Conservation (phyloP, 2,888 invertebrate genomes). For the Trissoscelio sp. region DNA sequence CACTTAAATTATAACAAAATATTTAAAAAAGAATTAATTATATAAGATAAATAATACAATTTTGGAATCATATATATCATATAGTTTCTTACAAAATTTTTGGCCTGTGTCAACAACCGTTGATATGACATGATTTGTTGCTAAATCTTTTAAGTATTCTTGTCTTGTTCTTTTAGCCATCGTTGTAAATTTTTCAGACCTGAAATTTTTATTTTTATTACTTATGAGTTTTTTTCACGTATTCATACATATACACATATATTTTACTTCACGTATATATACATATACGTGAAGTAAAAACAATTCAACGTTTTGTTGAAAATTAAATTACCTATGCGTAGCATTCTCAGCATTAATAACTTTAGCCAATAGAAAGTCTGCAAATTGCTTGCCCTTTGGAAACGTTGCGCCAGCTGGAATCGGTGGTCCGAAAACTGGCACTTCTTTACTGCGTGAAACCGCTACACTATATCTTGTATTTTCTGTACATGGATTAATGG, state of each 20-base stretch:
- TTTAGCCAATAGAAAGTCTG: conserved; percentile 97
- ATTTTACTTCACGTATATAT: not conserved
- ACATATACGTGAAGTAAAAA: not conserved
- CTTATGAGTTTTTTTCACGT: not conserved
- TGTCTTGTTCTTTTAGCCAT: conserved; percentile 98
- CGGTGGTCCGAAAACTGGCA: conserved; percentile 98
- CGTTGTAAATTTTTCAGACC: conserved; percentile 97
- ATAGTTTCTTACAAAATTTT: conserved; percentile 90
- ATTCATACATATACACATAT: not conserved
- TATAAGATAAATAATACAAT: too few species aligned
- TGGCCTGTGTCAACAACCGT: conserved; percentile 93
- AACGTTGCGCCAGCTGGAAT: conserved; percentile 94
- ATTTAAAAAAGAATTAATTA: too few species aligned
- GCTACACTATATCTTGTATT: conserved; percentile 94
- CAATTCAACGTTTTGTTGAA: too few species aligned
- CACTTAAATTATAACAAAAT: too few species aligned
- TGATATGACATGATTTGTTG: conserved; percentile 92
- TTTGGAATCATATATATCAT: too few species aligned
- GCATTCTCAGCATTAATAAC: conserved; percentile 98
- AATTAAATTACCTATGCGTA: conserved; percentile 88
- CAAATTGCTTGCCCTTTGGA: conserved; percentile 95
- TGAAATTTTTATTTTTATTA: too few species aligned
- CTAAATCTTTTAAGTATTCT: conserved; percentile 97
- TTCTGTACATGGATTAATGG: conserved; percentile 95
- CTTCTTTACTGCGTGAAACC: conserved; percentile 94